Evolutionary conservation across 2,113 vertebrate species (phyloP).

Genomic region (Xenus cinereus): DNA sequence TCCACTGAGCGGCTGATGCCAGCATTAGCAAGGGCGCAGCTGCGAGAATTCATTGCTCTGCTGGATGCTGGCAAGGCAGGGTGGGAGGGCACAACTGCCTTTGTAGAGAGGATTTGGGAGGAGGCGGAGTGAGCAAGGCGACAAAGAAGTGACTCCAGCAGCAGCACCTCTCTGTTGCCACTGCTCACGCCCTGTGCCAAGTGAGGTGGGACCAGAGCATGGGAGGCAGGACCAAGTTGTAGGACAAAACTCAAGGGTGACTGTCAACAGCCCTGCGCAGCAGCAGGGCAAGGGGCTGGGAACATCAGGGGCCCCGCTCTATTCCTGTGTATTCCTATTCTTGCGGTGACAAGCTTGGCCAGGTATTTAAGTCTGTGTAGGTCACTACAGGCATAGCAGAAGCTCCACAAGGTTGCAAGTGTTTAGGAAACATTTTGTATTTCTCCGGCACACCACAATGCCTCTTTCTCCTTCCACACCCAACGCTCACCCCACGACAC

Average conservation of each 20-base stretch:
- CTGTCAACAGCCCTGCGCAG: neutral
- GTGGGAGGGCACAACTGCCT: neutral
- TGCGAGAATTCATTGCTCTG: conserved; percentile 50
- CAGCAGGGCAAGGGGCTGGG: neutral
- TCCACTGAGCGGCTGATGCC: neutral
- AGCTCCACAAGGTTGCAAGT: neutral
- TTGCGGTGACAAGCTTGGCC: neutral
- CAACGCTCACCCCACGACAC: accelerated
- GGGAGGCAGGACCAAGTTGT: neutral
- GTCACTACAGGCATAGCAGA: neutral
- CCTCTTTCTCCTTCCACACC: neutral
- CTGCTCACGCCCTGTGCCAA: neutral
- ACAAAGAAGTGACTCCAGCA: neutral
- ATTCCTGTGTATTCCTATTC: neutral
- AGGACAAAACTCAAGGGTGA: neutral
- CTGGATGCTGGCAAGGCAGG: conserved; percentile 35
- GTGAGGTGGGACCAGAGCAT: neutral
- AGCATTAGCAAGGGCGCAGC: neutral
- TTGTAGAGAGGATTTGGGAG: neutral
- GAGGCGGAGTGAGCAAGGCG: neutral
- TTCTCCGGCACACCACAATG: neutral
- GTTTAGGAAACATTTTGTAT: neutral
- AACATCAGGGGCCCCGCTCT: neutral
- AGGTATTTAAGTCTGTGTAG: neutral
- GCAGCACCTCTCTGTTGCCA: neutral